These are phyloP conservation scores for Crematogaster levior DNA, from an alignment of 2,888 invertebrate genomes.

Conservation along the genomic window DNA sequence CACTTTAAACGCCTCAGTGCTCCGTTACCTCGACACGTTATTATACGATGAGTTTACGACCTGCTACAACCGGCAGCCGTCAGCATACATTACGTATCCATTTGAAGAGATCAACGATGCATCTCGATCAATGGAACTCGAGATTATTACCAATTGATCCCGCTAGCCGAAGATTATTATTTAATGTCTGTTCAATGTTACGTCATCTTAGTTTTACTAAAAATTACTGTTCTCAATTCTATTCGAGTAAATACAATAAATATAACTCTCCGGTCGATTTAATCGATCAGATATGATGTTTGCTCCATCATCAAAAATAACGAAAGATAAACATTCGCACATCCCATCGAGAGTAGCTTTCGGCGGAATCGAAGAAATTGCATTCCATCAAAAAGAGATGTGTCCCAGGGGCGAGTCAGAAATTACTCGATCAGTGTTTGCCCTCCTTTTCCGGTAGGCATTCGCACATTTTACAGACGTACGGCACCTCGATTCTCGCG, in stretches of 20 bases:
- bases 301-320: slow-evolving; percentile 54
- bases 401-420: slow-evolving; percentile 58
- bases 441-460: slow-evolving; percentile 68
- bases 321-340: slow-evolving; percentile 54
- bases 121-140: slow-evolving; percentile 30
- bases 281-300: slow-evolving; percentile 10
- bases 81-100: slow-evolving; percentile 8
- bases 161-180: background rate
- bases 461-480: slow-evolving; percentile 29
- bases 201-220: background rate
- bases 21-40: slow-evolving; percentile 20
- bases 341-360: slow-evolving; percentile 26
- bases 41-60: slow-evolving; percentile 48
- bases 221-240: background rate
- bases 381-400: slow-evolving; percentile 36
- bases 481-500: slow-evolving; percentile 42
- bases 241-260: background rate
- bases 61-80: slow-evolving; percentile 10
- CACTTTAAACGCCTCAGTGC: slow-evolving; percentile 39
- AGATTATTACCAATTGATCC: slow-evolving; percentile 51
- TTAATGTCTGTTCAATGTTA: background rate
- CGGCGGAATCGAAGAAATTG: slow-evolving; percentile 61
- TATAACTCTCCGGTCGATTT: slow-evolving; percentile 53
- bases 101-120: slow-evolving; percentile 34
- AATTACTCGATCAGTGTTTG: slow-evolving; percentile 75